Percentiles rank a stretch among this genome's conserved stretches.
Conservation (phyloP, 2,797 vertebrate species). For the Holocentrus rufus region DNA sequence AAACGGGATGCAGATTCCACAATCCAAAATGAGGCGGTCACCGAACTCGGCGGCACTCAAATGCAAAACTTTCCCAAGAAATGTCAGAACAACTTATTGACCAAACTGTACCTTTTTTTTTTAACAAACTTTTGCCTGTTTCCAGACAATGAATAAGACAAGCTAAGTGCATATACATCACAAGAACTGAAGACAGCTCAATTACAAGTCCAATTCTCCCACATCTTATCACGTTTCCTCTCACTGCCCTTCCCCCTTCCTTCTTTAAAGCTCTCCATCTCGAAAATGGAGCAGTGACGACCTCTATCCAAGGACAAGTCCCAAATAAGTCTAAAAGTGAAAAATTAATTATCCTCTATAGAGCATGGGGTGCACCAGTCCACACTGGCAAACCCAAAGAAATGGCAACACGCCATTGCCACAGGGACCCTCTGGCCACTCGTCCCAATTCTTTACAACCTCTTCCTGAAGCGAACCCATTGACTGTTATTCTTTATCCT, state of each 20-base stretch:
- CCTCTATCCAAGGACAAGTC: slow-evolving; percentile 76
- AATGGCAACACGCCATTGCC: slow-evolving; percentile 66
- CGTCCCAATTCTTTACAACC: slow-evolving; percentile 68
- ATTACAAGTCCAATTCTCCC: slow-evolving; percentile 11
- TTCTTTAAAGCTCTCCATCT: slow-evolving; percentile 37
- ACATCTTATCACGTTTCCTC: slow-evolving; percentile 25
- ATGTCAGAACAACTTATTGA: not conserved
- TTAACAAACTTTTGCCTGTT: not conserved
- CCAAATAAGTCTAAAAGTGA: slow-evolving; percentile 77
- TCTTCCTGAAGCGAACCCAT: slow-evolving; percentile 51
- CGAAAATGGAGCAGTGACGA: slow-evolving; percentile 65
- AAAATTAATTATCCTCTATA: slow-evolving; percentile 76
- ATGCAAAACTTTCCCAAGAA: not conserved
- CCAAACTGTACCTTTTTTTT: not conserved
- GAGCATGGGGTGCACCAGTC: slow-evolving; percentile 57
- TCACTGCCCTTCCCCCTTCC: not conserved
- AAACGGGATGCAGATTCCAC: slow-evolving; percentile 1
- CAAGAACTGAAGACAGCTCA: not conserved
- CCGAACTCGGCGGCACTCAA: not conserved
- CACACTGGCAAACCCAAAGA: slow-evolving; percentile 61
- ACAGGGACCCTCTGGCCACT: slow-evolving; percentile 65
- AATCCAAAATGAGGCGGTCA: not conserved
- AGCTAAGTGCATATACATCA: not conserved
- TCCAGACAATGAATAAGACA: not conserved
- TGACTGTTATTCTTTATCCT: slow-evolving; percentile 25